These are phyloP conservation scores for Nephrotoma guestfalica DNA, from an alignment of 2,888 invertebrate genomes.

Conservation along the genomic window DNA sequence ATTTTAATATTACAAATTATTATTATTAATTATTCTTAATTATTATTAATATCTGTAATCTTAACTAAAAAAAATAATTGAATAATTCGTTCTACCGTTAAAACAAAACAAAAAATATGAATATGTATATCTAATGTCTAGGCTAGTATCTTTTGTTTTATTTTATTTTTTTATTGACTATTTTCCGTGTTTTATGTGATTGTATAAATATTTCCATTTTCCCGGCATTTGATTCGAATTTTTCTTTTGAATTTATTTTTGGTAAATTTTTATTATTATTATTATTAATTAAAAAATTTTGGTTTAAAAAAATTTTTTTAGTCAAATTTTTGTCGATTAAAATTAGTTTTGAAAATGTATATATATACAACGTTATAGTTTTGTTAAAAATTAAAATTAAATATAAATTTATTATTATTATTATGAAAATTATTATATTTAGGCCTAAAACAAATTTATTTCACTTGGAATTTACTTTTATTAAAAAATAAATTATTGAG, in stretches of 20 bases:
- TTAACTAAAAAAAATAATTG: not conserved
- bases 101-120: not conserved
- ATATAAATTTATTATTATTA: slow-evolving; percentile 1
- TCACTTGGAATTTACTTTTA: not conserved
- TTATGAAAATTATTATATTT: slow-evolving; percentile 1
- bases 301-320: not conserved
- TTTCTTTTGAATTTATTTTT: not conserved
- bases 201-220: not conserved
- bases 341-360: not conserved
- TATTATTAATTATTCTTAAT: not conserved
- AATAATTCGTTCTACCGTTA: not conserved
- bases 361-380: not conserved
- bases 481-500: not conserved
- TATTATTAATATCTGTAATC: not conserved
- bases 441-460: slow-evolving; percentile 2
- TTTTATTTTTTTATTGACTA: not conserved
- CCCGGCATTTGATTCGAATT: not conserved
- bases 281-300: not conserved
- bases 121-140: slow-evolving; percentile 2
- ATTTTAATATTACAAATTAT: slow-evolving; percentile 3
- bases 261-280: not conserved
- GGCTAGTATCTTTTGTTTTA: slow-evolving; percentile 1
- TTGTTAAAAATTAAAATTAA: not conserved
- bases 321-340: slow-evolving; percentile 1
- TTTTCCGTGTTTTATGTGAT: not conserved